Conservation (phyloP, 1,140 invertebrate species). For the Drosophila nannoptera region DNA sequence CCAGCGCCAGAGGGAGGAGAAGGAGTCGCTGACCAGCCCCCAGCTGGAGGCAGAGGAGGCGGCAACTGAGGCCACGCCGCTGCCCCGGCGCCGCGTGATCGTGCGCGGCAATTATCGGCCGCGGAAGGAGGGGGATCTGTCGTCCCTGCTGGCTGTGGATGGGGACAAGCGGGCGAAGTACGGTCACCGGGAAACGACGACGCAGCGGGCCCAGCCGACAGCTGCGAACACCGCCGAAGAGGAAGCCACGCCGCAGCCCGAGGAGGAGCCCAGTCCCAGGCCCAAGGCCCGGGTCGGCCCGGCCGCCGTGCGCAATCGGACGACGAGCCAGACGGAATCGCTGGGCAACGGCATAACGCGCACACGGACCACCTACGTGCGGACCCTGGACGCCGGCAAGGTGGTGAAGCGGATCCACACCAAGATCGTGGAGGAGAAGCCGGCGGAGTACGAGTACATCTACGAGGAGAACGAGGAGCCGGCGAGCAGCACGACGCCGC, state of each 20-base stretch:
- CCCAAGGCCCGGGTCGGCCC: not conserved
- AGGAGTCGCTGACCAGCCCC: no score
- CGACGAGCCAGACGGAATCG: constrained; percentile 48
- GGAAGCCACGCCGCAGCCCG: not conserved
- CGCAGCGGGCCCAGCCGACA: not conserved
- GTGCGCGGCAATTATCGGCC: constrained; percentile 59
- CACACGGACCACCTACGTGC: constrained; percentile 59
- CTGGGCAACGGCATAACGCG: constrained; percentile 61
- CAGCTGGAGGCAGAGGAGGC: no score
- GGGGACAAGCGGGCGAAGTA: constrained; percentile 41
- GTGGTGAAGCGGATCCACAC: constrained; percentile 60
- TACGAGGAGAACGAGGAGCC: constrained; percentile 54
- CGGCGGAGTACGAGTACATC: constrained; percentile 66
- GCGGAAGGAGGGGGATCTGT: constrained; percentile 57
- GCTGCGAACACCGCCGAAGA: not conserved
- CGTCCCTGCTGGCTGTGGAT: constrained; percentile 59
- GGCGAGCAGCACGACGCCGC: constrained; percentile 42
- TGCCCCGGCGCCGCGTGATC: constrained; percentile 39
- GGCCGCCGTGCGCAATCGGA: constrained; percentile 48
- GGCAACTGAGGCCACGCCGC: constrained; percentile 7
- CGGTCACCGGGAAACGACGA: constrained; percentile 10
- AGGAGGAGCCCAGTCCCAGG: not conserved
- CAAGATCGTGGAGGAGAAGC: constrained; percentile 61
- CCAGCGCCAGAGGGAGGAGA: no score
- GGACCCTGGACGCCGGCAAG: constrained; percentile 56